Evolutionary conservation across 2,797 vertebrate genomes (phyloP).

Genomic region (Gephyroberyx darwinii): DNA sequence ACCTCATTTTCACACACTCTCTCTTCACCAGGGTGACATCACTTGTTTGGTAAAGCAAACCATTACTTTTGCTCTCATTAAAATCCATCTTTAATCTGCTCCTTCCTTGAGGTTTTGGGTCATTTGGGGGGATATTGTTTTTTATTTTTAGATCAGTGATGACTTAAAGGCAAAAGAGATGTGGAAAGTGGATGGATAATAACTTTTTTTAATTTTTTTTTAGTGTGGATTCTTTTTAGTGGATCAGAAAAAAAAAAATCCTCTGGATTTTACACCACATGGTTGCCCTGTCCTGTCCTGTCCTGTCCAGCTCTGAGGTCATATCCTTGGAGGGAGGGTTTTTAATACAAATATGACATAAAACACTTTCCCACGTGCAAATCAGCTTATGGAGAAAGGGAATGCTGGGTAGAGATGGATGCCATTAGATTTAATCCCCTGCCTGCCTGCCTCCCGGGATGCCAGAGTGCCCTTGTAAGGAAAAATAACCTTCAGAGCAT

Average conservation of each 20-base stretch:
- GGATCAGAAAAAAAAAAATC: not conserved
- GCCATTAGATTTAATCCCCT: slow-evolving; percentile 69
- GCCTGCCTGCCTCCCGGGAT: slow-evolving; percentile 42
- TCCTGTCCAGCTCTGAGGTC: slow-evolving; percentile 8
- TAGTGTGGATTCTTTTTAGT: not conserved
- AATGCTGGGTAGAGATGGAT: slow-evolving; percentile 60
- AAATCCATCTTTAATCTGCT: not conserved
- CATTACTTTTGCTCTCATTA: not conserved
- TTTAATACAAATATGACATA: slow-evolving; percentile 22
- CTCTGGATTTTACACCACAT: not conserved
- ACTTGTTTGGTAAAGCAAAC: no score
- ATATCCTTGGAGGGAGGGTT: slow-evolving; percentile 31
- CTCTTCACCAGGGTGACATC: no score
- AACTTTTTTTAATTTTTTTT: no score
- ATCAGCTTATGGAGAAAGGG: slow-evolving; percentile 72
- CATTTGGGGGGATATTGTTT: not conserved
- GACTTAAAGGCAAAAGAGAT: not conserved
- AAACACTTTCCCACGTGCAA: slow-evolving; percentile 58
- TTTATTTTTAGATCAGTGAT: no score
- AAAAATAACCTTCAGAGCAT: slow-evolving; percentile 34
- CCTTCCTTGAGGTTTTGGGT: no score
- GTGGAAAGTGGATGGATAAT: not conserved
- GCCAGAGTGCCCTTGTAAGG: slow-evolving; percentile 50
- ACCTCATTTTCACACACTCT: not conserved
- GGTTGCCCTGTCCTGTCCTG: slow-evolving; percentile 6